Evolutionary conservation across 1,140 invertebrate genomes (phyloP).

Genomic region (Caenorhabditis elegans): WBcel235 BX284604.4:9565001-9565500

Average conservation of each 20-base stretch:
- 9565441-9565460: conserved; percentile 46
- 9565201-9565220: conserved; percentile 24
- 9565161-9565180: conserved; percentile 44
- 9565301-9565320: conserved; percentile 40
- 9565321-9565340: conserved; percentile 39
- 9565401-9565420: conserved; percentile 34
- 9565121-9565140: conserved; percentile 44
- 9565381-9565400: conserved; percentile 41
- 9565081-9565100: neutral
- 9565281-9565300: conserved; percentile 46
- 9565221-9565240: conserved; percentile 44
- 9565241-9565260: conserved; percentile 27
- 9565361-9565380: conserved; percentile 44
- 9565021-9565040: conserved; percentile 22
- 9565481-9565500: conserved; percentile 43
- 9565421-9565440: conserved; percentile 45
- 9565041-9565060: neutral
- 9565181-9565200: conserved; percentile 31
- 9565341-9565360: conserved; percentile 42
- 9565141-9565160: conserved; percentile 42
- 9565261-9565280: neutral
- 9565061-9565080: neutral
- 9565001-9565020: neutral
- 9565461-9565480: conserved; percentile 31
- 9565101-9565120: neutral